Evolutionary conservation across 2,888 invertebrate genomes (phyloP).

Genomic region (Zonitis immaculata): DNA sequence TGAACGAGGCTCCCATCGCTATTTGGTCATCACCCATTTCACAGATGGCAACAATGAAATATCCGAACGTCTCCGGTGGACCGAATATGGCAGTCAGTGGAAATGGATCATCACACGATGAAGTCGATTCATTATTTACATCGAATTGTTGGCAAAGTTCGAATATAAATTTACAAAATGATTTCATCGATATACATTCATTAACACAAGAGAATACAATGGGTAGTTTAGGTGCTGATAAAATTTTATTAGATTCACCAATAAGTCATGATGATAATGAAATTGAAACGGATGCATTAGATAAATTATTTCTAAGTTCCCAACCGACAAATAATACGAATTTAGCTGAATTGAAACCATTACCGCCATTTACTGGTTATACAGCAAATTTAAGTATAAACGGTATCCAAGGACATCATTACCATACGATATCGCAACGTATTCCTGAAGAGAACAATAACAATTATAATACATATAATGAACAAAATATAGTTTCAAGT

Average conservation of each 20-base stretch:
- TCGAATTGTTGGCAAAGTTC: conserved; percentile 65
- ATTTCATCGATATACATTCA: conserved; percentile 53
- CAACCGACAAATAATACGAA: conserved; percentile 58
- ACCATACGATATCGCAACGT: conserved; percentile 76
- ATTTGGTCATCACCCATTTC: background rate
- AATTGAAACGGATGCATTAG: conserved; percentile 60
- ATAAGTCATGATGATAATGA: conserved; percentile 51
- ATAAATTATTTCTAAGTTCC: conserved; percentile 58
- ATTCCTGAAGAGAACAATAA: conserved; percentile 72
- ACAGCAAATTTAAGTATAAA: conserved; percentile 83
- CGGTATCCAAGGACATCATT: conserved; percentile 83
- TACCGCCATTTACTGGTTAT: conserved; percentile 83
- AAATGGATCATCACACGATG: conserved; percentile 48
- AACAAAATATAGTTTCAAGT: conserved; percentile 70
- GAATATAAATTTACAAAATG: conserved; percentile 50
- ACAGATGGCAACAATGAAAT: conserved; percentile 48
- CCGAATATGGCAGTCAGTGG: conserved; percentile 46
- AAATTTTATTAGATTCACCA: conserved; percentile 49
- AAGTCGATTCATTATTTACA: conserved; percentile 68
- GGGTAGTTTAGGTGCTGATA: conserved; percentile 47
- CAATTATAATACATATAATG: conserved; percentile 52
- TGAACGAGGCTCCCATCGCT: background rate
- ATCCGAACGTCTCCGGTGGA: conserved; percentile 45
- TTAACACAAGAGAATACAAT: conserved; percentile 56
- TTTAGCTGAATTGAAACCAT: conserved; percentile 76